Conservation (phyloP, 2,888 invertebrate genomes). For the Mesoligia furuncula region DNA sequence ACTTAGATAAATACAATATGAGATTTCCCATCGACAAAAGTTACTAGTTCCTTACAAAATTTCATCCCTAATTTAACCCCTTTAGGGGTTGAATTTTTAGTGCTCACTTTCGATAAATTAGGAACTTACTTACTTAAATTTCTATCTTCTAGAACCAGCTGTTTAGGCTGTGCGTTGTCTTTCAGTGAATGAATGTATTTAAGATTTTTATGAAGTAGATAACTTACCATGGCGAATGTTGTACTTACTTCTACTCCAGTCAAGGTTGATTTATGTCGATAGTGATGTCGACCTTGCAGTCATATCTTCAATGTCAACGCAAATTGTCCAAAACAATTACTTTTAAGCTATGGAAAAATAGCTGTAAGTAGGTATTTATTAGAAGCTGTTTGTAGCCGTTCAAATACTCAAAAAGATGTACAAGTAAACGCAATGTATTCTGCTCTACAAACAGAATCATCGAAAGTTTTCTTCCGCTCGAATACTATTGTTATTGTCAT, state of each 20-base stretch:
- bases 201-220: background rate
- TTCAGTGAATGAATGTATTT: background rate
- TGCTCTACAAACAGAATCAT: slow-evolving; percentile 5
- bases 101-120: background rate
- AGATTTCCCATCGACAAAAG: background rate
- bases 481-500: slow-evolving; percentile 20
- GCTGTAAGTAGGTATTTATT: background rate
- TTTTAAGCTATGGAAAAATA: background rate
- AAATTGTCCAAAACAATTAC: background rate
- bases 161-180: background rate
- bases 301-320: slow-evolving; percentile 1
- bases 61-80: background rate
- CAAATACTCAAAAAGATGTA: background rate
- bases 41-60: background rate
- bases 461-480: slow-evolving; percentile 8
- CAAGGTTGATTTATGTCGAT: slow-evolving; percentile 17
- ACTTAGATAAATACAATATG: background rate
- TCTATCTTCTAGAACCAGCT: background rate
- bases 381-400: background rate
- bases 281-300: slow-evolving; percentile 3
- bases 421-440: background rate
- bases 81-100: background rate
- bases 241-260: background rate
- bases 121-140: no score
- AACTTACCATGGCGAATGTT: background rate